Conservation (phyloP, 2,797 vertebrate genomes). For the Hypotaenidia philippensis region DNA sequence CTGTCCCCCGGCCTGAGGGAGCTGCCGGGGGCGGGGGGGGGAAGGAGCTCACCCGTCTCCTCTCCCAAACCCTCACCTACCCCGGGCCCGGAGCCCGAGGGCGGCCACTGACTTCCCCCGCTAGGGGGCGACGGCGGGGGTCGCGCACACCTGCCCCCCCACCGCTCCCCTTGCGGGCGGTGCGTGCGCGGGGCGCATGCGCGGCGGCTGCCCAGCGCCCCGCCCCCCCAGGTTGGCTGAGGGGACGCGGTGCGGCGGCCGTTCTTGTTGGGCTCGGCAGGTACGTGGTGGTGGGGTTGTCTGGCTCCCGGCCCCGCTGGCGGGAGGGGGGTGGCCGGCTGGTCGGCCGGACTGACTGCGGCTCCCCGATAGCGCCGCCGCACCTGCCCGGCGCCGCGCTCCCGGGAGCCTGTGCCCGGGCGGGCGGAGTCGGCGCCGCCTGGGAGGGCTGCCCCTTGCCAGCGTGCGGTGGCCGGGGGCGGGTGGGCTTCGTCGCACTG, state of each 20-base stretch:
- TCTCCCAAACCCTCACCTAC: not conserved
- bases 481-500: not conserved
- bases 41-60: rapidly evolving
- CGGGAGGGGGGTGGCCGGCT: not conserved
- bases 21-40: too few species aligned
- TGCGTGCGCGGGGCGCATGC: not conserved
- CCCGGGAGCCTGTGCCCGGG: not conserved
- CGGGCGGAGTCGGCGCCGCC: not conserved
- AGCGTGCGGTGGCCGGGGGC: not conserved
- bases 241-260: not conserved
- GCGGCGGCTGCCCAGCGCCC: not conserved
- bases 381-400: not conserved
- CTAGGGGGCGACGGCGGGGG: not conserved
- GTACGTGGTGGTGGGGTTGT: not conserved
- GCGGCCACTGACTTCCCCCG: not conserved
- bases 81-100: too few species aligned
- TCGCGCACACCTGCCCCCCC: not conserved
- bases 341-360: too few species aligned
- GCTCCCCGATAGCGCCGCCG: not conserved
- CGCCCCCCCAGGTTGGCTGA: not conserved
- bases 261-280: not conserved
- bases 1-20: rapidly evolving
- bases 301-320: not conserved
- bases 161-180: not conserved
- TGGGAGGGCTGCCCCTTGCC: not conserved